Base-by-base conservation (phyloP, 2,797 vertebrate genomes). In the Anguilla obscura region DNA sequence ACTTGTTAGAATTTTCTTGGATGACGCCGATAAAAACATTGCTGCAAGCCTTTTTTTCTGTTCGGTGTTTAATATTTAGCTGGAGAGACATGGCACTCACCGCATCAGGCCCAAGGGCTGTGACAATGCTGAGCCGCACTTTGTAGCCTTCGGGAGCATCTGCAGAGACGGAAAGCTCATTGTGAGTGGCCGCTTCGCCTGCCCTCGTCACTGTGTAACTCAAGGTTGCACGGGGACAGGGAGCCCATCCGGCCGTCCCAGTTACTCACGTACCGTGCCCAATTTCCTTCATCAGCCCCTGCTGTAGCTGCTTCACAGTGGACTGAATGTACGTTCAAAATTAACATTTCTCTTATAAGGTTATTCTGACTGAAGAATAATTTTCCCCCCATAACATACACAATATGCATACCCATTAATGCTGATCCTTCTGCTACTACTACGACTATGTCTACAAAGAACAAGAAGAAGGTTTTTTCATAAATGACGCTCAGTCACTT, bases 51-150 rank as follows among this genome's bases (percentile, higher is more conserved):
- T 14, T n/a, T 82, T 50, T 50, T n/a, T 50, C n/a, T 5, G n/a
- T 50, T 58, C 50, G 27, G 14, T 84, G 24, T 58, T 56, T 84
- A 56, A 58, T 30, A 33, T 82, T 82, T 82, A 9, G 8, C 45
- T 4, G 45, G 79, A 8, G 82, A 91, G 21, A 33, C 0, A 6
- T 50, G 91, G 88, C 91, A 97, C 98, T 91, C 96, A 99, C 98
- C 88, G 98, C 97, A n/a, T 97, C 45, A 27, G 97, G 92, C 94
- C 97, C 97, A 90, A 99, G 95, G 90, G 97, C 98, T 66, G 93
- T 96, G 94, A 93, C 97, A 93, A 99, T 96, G 94, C 98, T 99
- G 91, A 99, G 93, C 89, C 98, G 96, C 82, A 99, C 98, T 95
- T 98, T 97, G 94, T 96, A 97, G 88, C 96, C 97, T 86, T 96